These are phyloP conservation scores for Actinia equina DNA, from an alignment of 64 coral and sea anemone species.

Conservation along the genomic window DNA sequence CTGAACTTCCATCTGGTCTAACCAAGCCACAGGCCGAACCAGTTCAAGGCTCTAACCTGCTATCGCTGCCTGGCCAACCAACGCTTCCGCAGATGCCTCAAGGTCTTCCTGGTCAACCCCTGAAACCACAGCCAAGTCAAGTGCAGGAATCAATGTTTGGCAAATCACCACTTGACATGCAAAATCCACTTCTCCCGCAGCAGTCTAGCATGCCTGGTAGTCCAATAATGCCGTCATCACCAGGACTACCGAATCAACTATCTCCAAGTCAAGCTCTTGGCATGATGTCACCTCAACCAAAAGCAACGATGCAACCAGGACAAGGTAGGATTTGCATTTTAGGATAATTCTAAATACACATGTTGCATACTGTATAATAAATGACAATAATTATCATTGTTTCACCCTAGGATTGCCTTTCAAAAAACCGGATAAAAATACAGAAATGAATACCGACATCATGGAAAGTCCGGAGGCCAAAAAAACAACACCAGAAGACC, in stretches of 20 bases:
- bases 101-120: neutral
- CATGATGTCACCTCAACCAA: neutral
- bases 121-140: neutral
- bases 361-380: neutral
- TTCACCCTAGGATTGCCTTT: neutral
- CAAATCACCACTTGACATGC: neutral
- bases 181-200: neutral
- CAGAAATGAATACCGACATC: neutral
- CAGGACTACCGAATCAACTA: neutral
- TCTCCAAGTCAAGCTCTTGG: conserved; percentile 12
- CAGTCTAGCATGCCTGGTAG: neutral
- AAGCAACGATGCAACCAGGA: neutral
- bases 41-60: neutral
- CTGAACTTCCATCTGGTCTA: neutral
- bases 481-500: neutral
- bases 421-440: neutral
- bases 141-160: neutral
- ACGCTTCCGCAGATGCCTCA: neutral
- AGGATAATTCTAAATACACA: neutral
- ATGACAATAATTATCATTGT: neutral
- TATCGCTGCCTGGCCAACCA: neutral
- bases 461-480: neutral
- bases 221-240: neutral
- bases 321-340: neutral
- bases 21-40: neutral